These are phyloP conservation scores for Callipepla californica DNA, from an alignment of 2,113 vertebrate species.

Conservation along the genomic window DNA sequence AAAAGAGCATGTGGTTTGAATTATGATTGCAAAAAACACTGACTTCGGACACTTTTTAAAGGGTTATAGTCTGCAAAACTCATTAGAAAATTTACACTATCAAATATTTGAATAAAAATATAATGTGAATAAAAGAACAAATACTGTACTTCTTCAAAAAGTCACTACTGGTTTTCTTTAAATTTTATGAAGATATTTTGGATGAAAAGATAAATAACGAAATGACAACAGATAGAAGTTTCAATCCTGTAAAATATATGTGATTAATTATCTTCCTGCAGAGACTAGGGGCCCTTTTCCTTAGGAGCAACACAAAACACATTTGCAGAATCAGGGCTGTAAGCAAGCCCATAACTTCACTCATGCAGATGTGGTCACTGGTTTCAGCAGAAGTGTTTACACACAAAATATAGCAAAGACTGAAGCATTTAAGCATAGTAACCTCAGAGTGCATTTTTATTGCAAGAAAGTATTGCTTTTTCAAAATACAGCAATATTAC, in stretches of 20 bases:
- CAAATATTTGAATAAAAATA: slow-evolving; percentile 25
- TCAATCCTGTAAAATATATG: background rate
- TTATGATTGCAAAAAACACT: background rate
- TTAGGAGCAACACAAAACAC: background rate
- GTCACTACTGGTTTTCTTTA: background rate
- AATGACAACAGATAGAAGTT: background rate
- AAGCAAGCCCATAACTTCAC: background rate
- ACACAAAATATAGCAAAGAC: background rate
- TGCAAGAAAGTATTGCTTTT: background rate
- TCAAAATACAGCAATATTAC: background rate
- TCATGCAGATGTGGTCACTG: background rate
- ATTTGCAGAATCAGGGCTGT: background rate
- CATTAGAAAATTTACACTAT: background rate
- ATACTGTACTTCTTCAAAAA: background rate
- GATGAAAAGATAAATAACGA: background rate
- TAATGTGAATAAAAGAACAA: background rate
- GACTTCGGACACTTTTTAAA: slow-evolving; percentile 13
- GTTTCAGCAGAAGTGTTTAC: background rate
- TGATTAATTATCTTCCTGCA: background rate
- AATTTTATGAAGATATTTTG: background rate
- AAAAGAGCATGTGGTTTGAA: slow-evolving; percentile 12
- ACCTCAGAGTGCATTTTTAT: background rate
- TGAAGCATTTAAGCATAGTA: background rate
- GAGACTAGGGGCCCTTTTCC: background rate
- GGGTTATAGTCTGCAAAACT: background rate